A percentile compares a stretch with the other conserved stretches of the same genome.
phyloP scores from a whole-genome alignment of 2,797 vertebrate species.

The Ara ararauna region DNA sequence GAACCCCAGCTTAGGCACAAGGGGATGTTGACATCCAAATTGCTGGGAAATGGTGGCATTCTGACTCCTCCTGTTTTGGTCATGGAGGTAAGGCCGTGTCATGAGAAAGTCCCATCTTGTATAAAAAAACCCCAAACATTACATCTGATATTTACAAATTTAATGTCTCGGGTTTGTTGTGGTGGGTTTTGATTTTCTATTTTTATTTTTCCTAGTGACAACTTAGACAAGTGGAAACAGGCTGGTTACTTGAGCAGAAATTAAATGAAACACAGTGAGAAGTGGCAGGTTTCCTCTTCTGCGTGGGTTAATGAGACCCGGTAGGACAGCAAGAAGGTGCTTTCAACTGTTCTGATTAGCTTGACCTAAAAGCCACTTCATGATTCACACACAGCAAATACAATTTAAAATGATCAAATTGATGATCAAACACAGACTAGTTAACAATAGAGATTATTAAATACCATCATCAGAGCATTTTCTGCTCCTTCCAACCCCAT shows the following conservation, averaged over 20 bases:
- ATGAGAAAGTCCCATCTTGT: background rate
- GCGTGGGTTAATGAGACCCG: conserved; percentile 48
- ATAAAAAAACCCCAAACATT: background rate
- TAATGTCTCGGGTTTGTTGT: background rate
- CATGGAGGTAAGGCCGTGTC: background rate
- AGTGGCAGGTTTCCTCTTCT: conserved; percentile 29
- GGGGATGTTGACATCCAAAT: background rate
- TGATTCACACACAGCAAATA: conserved; percentile 43
- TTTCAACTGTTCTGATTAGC: conserved; percentile 54
- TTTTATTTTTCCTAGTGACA: background rate
- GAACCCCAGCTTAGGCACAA: background rate
- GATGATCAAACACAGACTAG: conserved; percentile 29
- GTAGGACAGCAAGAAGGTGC: conserved; percentile 39
- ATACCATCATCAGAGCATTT: conserved; percentile 8
- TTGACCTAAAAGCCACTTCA: conserved; percentile 50
- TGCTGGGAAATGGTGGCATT: background rate
- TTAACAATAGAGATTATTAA: conserved; percentile 42
- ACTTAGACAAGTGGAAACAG: conserved; percentile 14
- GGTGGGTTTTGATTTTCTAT: background rate
- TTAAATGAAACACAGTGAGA: conserved; percentile 43
- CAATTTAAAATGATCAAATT: conserved; percentile 32
- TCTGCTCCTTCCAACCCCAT: conserved; percentile 26
- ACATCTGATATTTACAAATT: background rate
- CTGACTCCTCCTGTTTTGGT: background rate
- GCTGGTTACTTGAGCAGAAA: conserved; percentile 44